Percentiles rank a stretch among this genome's conserved stretches.
These are phyloP conservation scores for Lithodes maja DNA, from an alignment of 2,888 invertebrate species.

Conservation along the genomic window DNA sequence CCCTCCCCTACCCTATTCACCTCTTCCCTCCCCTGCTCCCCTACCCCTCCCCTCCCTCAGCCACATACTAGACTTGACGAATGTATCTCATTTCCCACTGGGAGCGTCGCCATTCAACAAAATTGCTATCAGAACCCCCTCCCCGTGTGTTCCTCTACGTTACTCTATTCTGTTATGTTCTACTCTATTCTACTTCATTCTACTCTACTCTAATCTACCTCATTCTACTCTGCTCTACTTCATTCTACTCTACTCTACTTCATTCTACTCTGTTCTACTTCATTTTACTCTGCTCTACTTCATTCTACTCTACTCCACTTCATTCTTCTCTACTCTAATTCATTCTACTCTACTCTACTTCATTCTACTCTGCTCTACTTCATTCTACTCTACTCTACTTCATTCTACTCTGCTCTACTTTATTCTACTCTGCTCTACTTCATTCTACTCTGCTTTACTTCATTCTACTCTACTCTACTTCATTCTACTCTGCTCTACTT, in stretches of 20 bases:
- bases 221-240: neutral
- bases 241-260: neutral
- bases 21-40: slow-evolving; percentile 6
- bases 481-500: neutral
- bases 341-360: neutral
- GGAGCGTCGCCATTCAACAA: slow-evolving; percentile 24
- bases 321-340: neutral
- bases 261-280: neutral
- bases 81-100: slow-evolving; percentile 18
- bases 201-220: neutral
- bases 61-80: neutral
- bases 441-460: neutral
- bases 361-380: neutral
- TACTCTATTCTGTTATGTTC: neutral
- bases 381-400: neutral
- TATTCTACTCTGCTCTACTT: neutral
- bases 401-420: neutral
- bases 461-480: neutral
- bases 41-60: neutral
- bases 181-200: neutral
- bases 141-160: neutral
- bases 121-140: neutral
- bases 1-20: slow-evolving; percentile 5
- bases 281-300: neutral
- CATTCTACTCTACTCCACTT: neutral